Base-by-base conservation (phyloP, 2,113 vertebrate species). In the Chionomys nivalis region DNA sequence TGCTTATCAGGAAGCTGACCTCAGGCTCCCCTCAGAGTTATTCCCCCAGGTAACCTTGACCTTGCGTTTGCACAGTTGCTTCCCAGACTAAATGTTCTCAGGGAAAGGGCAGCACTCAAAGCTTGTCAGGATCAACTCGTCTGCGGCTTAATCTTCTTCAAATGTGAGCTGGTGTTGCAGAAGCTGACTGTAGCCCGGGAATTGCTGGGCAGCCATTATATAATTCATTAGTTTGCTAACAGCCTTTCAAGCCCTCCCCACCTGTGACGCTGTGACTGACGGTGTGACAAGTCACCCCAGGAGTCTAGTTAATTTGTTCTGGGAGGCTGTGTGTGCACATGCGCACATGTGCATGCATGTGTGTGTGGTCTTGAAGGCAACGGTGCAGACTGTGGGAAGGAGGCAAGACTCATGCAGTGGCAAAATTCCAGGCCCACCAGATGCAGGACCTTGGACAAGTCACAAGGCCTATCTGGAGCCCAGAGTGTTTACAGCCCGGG, bases 211-310 rank as follows among this genome's bases (percentile, higher is more conserved):
- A 83, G 83, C 39, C 85, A 65, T 94, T 93, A 75, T 24, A 55
- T 78, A 95, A 94, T 94, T 96, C 87, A 87, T 96, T 87, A 87
- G 55, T 61, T 95, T 94, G 93, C 90, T 96, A 93, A 95, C 78
- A 73, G 83, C 55, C 61, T 96, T 89, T 93, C 83, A 63, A 87
- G 87, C 39, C 52, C 68, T 91, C 66, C 92, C 87, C 68, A 89
- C 72, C 78, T 91, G 77, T 47, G 55, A 47, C 33, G 83, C 31
- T 24, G 42, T 96, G 95, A 89, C 92, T 44, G 87, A 65, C 39
- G 78, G n/a, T 82, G 4, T 87, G 94, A 96, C 68, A 89, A 90
- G 87, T 83, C 66, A 78, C 61, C 87, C 83, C 72, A 47, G 31
- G 94, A 89, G 82, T 72, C 82, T 90, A 58, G 58, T 93, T 92